Percentiles rank a stretch among this genome's conserved stretches.
Evolutionary conservation across 2,797 vertebrate genomes (phyloP).

Genomic region (Smutsia temminckii): DNA sequence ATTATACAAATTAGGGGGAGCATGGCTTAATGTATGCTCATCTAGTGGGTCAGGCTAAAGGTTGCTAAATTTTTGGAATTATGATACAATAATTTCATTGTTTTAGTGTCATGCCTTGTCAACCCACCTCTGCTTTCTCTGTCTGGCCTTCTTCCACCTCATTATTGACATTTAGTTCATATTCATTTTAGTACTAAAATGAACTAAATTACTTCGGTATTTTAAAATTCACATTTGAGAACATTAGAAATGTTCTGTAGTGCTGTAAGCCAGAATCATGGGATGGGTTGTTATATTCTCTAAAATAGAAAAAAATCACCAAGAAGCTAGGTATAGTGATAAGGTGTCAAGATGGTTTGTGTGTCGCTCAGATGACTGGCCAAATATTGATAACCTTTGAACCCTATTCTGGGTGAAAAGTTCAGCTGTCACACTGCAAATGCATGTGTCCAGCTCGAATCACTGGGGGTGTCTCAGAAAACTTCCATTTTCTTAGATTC

Average conservation of each 20-base stretch:
- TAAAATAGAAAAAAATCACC: background rate
- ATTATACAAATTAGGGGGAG: background rate
- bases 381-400: background rate
- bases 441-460: background rate
- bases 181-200: background rate
- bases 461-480: background rate
- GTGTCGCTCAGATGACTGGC: background rate
- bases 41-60: background rate
- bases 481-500: background rate
- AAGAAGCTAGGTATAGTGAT: background rate
- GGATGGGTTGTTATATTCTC: background rate
- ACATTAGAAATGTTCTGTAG: background rate
- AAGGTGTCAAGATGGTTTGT: background rate
- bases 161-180: conserved; percentile 9
- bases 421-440: rapidly evolving
- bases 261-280: background rate
- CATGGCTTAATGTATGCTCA: background rate
- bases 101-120: background rate
- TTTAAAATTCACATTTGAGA: conserved; percentile 36
- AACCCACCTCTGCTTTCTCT: conserved; percentile 24
- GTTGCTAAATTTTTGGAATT: conserved; percentile 21
- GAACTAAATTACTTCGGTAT: conserved; percentile 31
- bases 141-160: background rate
- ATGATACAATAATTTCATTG: background rate
- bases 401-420: background rate